Evolutionary conservation across 2,113 vertebrate species (phyloP).

Genomic region (Microtus montanus): DNA sequence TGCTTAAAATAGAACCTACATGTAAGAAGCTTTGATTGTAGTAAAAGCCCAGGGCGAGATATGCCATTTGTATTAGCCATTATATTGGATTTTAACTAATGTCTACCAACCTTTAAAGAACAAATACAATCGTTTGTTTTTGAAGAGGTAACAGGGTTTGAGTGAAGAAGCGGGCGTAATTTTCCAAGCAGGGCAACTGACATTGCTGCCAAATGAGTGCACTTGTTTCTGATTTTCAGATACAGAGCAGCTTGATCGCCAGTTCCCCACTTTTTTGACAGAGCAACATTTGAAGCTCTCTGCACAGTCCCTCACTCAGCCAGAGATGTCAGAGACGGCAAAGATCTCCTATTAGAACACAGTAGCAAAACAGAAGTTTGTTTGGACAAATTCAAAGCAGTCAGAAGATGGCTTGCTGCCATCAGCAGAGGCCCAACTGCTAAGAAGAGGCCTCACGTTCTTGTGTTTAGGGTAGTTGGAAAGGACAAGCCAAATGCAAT

Average conservation of each 20-base stretch:
- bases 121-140: neutral
- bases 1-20: slow-evolving; percentile 50
- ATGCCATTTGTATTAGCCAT: neutral
- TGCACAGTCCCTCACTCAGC: neutral
- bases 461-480: neutral
- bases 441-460: neutral
- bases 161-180: neutral
- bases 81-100: slow-evolving; percentile 32
- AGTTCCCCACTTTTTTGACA: neutral
- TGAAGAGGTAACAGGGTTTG: neutral
- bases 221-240: neutral
- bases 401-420: neutral
- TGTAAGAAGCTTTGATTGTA: slow-evolving; percentile 24
- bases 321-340: neutral
- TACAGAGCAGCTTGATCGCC: neutral
- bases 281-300: neutral
- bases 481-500: neutral
- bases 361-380: slow-evolving; percentile 3
- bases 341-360: neutral
- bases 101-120: neutral
- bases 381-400: neutral
- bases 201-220: rapidly evolving
- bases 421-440: neutral
- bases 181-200: neutral
- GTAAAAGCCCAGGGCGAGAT: neutral